Evolutionary conservation across 1,140 invertebrate genomes (phyloP).

Genomic region (Bombus pyrosoma): DNA sequence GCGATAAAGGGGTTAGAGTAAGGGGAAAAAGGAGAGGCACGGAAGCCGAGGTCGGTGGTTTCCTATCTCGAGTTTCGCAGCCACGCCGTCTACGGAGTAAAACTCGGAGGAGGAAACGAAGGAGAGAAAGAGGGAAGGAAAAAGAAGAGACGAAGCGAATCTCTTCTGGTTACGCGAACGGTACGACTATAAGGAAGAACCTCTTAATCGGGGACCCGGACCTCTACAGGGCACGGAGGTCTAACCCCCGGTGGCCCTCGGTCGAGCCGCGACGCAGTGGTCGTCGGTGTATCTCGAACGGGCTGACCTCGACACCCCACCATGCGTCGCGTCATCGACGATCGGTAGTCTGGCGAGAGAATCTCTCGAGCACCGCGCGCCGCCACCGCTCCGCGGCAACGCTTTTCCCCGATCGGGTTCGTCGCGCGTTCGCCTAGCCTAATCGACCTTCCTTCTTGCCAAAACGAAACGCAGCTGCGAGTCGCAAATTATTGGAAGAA

Average conservation of each 20-base stretch:
- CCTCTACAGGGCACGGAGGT: conserved; percentile 73
- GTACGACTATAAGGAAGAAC: conserved; percentile 74
- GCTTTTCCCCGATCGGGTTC: not conserved
- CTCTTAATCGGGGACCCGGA: conserved; percentile 76
- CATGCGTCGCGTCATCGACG: conserved; percentile 50
- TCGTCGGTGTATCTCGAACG: conserved; percentile 66
- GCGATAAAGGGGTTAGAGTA: not conserved
- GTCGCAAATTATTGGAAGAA: not conserved
- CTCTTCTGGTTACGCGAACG: conserved; percentile 45
- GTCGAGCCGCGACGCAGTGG: not conserved
- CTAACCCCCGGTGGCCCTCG: conserved; percentile 65
- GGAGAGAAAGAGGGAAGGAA: not conserved
- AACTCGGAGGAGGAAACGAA: not conserved
- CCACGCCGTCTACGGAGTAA: conserved; percentile 71
- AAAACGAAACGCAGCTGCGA: no score
- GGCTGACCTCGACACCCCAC: conserved; percentile 64
- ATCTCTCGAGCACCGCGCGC: no score
- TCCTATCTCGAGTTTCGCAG: conserved; percentile 64
- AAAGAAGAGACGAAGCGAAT: conserved; percentile 24
- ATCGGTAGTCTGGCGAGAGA: conserved; percentile 35
- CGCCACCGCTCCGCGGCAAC: not conserved
- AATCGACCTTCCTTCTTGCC: not conserved
- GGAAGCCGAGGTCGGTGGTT: not conserved
- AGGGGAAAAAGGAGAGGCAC: not conserved
- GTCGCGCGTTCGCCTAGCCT: not conserved